A percentile compares a stretch with the other conserved stretches of the same genome.
Evolutionary conservation across 2,113 vertebrate species (phyloP).

Genomic region (Dinomys branickii): DNA sequence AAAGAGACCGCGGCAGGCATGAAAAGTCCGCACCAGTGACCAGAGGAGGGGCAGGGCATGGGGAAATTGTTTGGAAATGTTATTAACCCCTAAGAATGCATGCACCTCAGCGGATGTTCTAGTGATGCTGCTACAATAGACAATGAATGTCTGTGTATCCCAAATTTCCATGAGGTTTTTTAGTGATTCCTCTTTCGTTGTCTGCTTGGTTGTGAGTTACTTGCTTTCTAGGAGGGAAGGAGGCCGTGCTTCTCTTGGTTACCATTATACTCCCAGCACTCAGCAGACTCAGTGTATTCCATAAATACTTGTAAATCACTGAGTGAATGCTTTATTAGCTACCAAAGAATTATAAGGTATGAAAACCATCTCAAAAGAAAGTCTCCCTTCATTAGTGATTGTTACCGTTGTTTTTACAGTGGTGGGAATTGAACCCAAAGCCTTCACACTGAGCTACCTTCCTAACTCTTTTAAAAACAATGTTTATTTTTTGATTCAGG

Average conservation of each 20-base stretch:
- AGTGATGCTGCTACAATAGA: accelerated
- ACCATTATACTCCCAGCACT: background rate
- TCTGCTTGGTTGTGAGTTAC: too few species aligned
- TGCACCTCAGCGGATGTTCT: background rate
- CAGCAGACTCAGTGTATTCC: background rate
- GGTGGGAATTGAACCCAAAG: background rate
- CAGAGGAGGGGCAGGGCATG: background rate
- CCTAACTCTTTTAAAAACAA: background rate
- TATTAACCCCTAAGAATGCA: background rate
- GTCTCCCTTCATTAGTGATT: background rate
- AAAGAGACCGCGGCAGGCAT: background rate
- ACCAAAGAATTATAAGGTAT: background rate
- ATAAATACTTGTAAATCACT: background rate
- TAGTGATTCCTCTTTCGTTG: background rate
- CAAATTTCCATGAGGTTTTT: background rate
- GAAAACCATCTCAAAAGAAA: background rate
- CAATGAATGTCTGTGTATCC: background rate
- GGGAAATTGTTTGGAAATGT: background rate
- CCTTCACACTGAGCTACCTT: background rate
- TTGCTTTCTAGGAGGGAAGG: background rate
- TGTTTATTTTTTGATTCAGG: background rate
- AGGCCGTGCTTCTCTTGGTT: background rate
- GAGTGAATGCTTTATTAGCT: background rate
- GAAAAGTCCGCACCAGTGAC: background rate
- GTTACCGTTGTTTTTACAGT: background rate